phyloP scores from a whole-genome alignment of 2,113 vertebrate genomes.

The Urocitellus parryii region DNA sequence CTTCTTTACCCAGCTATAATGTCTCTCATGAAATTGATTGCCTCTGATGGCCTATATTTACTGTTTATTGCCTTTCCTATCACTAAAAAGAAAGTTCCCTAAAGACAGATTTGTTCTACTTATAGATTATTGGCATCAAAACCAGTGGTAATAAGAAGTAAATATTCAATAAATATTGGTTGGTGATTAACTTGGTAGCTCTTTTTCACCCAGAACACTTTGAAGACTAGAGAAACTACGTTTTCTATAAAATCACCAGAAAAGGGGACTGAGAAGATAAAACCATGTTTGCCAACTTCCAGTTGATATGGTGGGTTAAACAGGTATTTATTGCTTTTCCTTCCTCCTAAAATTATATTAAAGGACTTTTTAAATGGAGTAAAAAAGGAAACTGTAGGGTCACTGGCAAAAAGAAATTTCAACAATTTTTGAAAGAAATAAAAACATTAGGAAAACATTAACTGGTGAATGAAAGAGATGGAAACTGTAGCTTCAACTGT shows the following conservation, averaged over 20 bases:
- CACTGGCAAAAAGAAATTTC: background rate
- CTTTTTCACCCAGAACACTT: background rate
- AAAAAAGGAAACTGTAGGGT: background rate
- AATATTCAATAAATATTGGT: background rate
- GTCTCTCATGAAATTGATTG: background rate
- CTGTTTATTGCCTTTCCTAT: background rate
- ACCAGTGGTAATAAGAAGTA: background rate
- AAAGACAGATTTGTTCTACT: background rate
- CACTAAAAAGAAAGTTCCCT: background rate
- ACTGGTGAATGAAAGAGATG: background rate
- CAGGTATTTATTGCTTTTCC: background rate
- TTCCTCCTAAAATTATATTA: no score
- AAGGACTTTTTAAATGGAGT: background rate
- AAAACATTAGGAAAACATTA: background rate
- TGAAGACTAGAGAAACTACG: background rate
- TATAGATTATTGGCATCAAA: background rate
- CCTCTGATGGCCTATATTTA: background rate
- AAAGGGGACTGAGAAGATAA: background rate
- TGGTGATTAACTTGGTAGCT: background rate
- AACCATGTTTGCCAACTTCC: background rate
- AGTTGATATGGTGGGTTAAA: background rate
- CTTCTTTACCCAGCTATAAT: background rate
- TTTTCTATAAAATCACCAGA: background rate
- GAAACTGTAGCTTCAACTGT: background rate
- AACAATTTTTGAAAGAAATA: background rate